Evolutionary conservation across 2,888 invertebrate species (phyloP).

Genomic region (Helicoverpa assulta): DNA sequence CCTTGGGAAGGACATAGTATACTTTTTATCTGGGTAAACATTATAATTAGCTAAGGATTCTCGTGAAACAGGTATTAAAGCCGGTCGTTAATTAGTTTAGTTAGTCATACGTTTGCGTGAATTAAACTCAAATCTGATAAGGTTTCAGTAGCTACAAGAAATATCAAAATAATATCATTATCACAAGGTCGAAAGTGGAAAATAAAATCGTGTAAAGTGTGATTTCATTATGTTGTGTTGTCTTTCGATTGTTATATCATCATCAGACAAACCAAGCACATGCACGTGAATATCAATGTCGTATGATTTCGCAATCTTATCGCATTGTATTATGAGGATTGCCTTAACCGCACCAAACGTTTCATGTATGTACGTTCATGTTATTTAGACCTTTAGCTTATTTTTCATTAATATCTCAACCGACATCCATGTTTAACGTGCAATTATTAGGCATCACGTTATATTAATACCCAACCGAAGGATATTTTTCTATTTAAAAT

Average conservation of each 20-base stretch:
- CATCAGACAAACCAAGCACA: constrained; percentile 50
- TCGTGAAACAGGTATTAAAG: background rate
- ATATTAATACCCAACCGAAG: background rate
- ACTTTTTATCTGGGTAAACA: background rate
- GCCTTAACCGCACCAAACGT: constrained; percentile 37
- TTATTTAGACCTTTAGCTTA: constrained; percentile 53
- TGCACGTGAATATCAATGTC: constrained; percentile 73
- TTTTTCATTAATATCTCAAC: constrained; percentile 25
- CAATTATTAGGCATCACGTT: constrained; percentile 6
- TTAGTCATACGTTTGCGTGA: constrained; percentile 28
- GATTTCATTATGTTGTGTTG: constrained; percentile 44
- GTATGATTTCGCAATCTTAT: constrained; percentile 84
- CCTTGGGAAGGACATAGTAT: background rate
- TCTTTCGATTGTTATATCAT: constrained; percentile 64
- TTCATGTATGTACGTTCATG: constrained; percentile 17
- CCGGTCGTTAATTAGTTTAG: background rate
- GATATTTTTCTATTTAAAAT: constrained; percentile 9
- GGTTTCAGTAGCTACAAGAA: constrained; percentile 16
- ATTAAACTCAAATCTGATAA: constrained; percentile 40
- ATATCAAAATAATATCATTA: constrained; percentile 41
- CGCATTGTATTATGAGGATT: constrained; percentile 67
- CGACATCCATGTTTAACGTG: constrained; percentile 2
- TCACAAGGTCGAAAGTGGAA: constrained; percentile 46
- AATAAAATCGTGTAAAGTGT: constrained; percentile 33
- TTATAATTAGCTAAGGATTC: background rate